Evolutionary conservation across 1,140 invertebrate genomes (phyloP).

Genomic region (Oscheius sp.): DNA sequence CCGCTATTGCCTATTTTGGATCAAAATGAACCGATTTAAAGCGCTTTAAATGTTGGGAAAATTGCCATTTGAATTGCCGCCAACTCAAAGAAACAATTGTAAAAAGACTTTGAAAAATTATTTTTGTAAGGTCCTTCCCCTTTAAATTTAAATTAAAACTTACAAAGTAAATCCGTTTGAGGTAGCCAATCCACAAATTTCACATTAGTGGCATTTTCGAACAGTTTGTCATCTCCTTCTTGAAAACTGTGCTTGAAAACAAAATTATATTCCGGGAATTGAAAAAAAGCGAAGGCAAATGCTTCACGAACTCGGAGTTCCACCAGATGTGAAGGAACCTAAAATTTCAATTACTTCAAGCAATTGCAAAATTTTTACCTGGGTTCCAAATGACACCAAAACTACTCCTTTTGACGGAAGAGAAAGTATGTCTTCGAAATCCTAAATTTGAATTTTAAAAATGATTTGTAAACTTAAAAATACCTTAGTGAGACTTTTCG

Average conservation of each 20-base stretch:
- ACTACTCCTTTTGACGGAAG: conserved; percentile 14
- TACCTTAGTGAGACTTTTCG: conserved; percentile 9
- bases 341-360: neutral
- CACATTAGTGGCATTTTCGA: conserved; percentile 23
- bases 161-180: conserved; percentile 29
- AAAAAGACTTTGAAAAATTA: too few species aligned
- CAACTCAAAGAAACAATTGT: too few species aligned
- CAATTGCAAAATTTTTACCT: neutral
- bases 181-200: conserved; percentile 29
- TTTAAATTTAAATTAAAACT: neutral
- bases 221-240: conserved; percentile 14
- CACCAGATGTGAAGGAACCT: neutral
- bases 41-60: too few species aligned
- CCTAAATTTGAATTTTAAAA: conserved; percentile 11
- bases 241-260: conserved; percentile 23
- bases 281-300: conserved; percentile 7
- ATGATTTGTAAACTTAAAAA: neutral
- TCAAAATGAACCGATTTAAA: too few species aligned
- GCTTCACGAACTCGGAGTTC: neutral
- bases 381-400: conserved; percentile 32
- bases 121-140: too few species aligned
- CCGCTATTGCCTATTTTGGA: too few species aligned
- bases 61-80: too few species aligned
- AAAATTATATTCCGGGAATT: conserved; percentile 27
- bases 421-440: conserved; percentile 26